phyloP scores from a whole-genome alignment of 2,888 invertebrate genomes.

The Myopa tessellatipennis region DNA sequence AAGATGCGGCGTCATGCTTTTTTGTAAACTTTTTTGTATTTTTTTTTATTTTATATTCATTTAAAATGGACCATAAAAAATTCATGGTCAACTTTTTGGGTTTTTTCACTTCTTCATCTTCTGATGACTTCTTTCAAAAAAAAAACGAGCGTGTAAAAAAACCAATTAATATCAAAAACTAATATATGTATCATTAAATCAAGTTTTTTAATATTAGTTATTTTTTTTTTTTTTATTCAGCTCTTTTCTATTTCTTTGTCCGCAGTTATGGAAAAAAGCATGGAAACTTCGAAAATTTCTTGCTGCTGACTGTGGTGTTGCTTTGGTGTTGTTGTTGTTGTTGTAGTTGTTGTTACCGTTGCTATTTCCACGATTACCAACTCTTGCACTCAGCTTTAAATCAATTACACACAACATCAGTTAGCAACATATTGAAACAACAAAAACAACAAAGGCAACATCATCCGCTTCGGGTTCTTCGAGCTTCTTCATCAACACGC shows the following conservation, averaged over 20 bases:
- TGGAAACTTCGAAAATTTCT: too few relatives aligned
- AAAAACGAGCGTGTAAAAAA: neutral
- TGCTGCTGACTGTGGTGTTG: neutral
- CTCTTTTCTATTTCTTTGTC: neutral
- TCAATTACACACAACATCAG: neutral
- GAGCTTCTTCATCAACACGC: too few relatives aligned
- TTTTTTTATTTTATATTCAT: neutral
- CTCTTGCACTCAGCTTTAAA: neutral
- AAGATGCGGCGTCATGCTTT: neutral
- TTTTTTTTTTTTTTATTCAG: neutral
- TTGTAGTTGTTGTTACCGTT: neutral
- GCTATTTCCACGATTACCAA: neutral
- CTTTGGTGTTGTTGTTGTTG: neutral
- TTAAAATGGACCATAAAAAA: neutral
- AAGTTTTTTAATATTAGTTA: neutral
- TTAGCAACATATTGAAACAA: too few relatives aligned
- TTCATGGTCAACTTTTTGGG: constrained; percentile 14
- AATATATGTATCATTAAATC: neutral
- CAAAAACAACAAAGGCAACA: neutral
- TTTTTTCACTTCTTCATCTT: neutral
- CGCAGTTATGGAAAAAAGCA: too few relatives aligned
- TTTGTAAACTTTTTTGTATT: neutral
- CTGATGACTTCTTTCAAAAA: too few relatives aligned
- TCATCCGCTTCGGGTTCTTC: neutral
- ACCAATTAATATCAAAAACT: neutral